phyloP scores from a whole-genome alignment of 2,797 vertebrate genomes.

The Heteromormyrus szaboi region DNA sequence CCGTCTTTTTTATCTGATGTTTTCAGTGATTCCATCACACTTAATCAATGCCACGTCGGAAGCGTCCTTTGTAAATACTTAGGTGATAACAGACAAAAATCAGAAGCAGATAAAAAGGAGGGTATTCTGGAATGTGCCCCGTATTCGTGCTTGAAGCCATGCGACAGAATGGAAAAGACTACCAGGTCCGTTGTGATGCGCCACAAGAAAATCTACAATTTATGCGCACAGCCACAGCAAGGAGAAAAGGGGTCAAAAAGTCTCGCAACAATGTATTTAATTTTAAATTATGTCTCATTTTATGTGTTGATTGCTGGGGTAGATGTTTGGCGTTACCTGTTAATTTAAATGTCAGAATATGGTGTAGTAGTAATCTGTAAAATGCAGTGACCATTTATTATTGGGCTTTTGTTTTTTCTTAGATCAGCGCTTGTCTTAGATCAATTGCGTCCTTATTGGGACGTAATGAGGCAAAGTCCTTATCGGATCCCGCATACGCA shows the following conservation, averaged over 20 bases:
- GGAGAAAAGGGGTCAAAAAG: neutral
- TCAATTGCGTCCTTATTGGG: neutral
- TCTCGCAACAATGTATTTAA: neutral
- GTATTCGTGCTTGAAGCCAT: neutral
- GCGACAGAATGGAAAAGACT: neutral
- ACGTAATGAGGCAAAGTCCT: neutral
- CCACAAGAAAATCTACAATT: neutral
- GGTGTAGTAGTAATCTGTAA: neutral
- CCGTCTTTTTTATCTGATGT: conserved; percentile 51
- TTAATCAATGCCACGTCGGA: conserved; percentile 61
- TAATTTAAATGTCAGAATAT: neutral
- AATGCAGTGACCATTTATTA: neutral
- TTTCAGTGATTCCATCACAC: conserved; percentile 45
- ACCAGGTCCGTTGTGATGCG: neutral
- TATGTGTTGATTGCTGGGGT: neutral
- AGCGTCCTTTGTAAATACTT: conserved; percentile 61
- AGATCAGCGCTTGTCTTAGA: neutral
- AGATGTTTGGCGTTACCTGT: neutral
- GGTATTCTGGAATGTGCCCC: conserved; percentile 41
- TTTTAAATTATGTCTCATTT: neutral
- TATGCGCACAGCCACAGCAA: neutral
- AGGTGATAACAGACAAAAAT: conserved; percentile 68
- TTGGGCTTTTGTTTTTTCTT: neutral
- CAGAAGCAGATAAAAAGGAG: conserved; percentile 51
- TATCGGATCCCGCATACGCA: neutral